phyloP scores from a whole-genome alignment of 2,888 invertebrate genomes.

The Synergus gifuensis region DNA sequence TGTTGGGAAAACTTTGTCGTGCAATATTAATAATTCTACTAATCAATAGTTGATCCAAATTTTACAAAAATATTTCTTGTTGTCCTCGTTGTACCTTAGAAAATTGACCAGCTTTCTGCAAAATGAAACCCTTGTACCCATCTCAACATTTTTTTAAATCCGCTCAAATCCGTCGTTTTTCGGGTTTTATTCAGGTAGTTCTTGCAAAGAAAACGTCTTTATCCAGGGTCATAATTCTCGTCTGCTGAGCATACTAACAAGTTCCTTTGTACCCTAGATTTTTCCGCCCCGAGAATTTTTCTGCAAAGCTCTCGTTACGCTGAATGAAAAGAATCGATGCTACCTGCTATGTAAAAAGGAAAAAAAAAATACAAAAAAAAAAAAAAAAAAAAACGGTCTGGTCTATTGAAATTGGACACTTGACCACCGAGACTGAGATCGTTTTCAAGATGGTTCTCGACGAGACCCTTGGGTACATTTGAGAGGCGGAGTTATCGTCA shows the following conservation, averaged over 20 bases:
- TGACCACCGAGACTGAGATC: conserved; percentile 23
- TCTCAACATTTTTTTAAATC: not conserved
- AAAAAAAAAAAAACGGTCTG: not conserved
- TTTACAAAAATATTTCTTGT: no score
- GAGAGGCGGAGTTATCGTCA: conserved; percentile 35
- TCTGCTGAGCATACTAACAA: conserved; percentile 24
- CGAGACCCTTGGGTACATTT: conserved; percentile 26
- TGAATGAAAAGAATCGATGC: conserved; percentile 5
- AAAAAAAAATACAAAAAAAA: conserved; percentile 9
- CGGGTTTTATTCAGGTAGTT: conserved; percentile 18
- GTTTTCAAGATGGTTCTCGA: conserved; percentile 29
- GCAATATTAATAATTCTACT: no score
- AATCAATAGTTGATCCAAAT: no score
- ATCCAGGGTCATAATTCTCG: conserved; percentile 8
- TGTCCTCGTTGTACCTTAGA: no score
- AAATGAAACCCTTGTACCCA: not conserved
- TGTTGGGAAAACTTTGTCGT: no score
- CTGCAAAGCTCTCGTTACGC: conserved; percentile 17
- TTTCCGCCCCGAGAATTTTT: conserved; percentile 19
- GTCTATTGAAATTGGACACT: conserved; percentile 34
- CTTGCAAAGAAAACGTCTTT: conserved; percentile 26
- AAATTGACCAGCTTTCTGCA: not conserved
- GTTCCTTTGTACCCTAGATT: conserved; percentile 21
- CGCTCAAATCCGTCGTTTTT: not conserved
- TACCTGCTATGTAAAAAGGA: conserved; percentile 8